phyloP scores from a whole-genome alignment of 2,797 vertebrate genomes.

The Poeciliopsis turneri region DNA sequence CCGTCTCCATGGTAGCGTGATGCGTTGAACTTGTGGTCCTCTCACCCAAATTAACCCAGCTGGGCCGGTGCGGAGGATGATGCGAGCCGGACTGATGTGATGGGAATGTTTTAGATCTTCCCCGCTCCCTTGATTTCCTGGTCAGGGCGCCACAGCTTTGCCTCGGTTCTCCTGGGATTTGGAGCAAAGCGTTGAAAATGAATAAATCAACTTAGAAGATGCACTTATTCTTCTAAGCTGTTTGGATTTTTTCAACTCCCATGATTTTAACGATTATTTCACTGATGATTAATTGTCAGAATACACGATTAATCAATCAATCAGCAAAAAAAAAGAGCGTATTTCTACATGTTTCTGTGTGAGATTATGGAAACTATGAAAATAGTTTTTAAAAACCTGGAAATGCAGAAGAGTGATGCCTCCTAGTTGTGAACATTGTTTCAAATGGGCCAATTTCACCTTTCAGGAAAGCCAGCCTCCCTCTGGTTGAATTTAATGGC shows the following conservation, averaged over 20 bases:
- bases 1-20: conserved; percentile 40
- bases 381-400: background rate
- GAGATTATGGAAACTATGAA: background rate
- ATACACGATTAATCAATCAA: background rate
- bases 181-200: background rate
- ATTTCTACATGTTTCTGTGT: background rate
- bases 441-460: background rate
- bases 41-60: conserved; percentile 25
- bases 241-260: background rate
- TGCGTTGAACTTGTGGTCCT: conserved; percentile 18
- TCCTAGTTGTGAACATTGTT: conserved; percentile 5
- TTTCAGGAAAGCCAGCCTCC: conserved; percentile 5
- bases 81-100: conserved; percentile 15
- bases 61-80: conserved; percentile 11
- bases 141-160: conserved; percentile 35
- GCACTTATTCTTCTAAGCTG: background rate
- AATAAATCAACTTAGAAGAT: background rate
- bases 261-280: background rate
- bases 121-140: conserved; percentile 40
- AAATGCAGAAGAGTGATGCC: background rate
- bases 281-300: background rate
- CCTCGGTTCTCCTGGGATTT: conserved; percentile 29
- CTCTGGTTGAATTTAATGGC: conserved; percentile 33
- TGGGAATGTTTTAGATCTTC: conserved; percentile 54
- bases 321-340: too few species aligned